Percentiles rank a stretch among this genome's conserved stretches.
These are phyloP conservation scores for Frankliniella intonsa DNA, from an alignment of 2,888 invertebrate species.

Conservation along the genomic window DNA sequence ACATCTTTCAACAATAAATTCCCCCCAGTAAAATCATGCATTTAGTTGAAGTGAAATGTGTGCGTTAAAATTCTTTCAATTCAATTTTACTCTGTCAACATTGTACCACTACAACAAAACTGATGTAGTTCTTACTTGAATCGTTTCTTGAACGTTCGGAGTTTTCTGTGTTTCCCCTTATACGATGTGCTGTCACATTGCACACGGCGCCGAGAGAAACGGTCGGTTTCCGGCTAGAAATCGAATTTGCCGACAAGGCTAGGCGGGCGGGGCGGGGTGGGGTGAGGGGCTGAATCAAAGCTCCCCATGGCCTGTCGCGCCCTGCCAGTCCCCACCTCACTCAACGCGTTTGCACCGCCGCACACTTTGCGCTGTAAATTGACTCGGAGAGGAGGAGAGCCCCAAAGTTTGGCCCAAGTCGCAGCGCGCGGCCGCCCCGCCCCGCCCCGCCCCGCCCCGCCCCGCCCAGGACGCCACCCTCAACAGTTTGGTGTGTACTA, in stretches of 20 bases:
- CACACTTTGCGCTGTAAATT: slow-evolving; percentile 7
- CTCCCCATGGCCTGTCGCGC: neutral
- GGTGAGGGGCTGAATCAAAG: neutral
- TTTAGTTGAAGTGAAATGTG: no score
- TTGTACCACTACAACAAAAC: no score
- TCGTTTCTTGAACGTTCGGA: neutral
- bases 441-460: neutral
- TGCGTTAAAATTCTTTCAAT: no score
- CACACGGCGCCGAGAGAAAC: no score
- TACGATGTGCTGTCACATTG: no score
- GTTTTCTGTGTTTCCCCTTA: neutral
- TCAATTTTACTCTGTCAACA: no score
- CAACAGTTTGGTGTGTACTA: neutral
- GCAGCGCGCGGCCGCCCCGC: neutral
- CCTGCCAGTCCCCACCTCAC: neutral
- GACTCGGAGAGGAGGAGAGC: slow-evolving; percentile 4
- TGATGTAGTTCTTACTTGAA: no score
- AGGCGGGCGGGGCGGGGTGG: neutral
- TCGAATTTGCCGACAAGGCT: neutral
- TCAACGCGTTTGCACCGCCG: neutral
- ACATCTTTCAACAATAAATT: no score
- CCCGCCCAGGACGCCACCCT: neutral
- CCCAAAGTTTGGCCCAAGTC: neutral
- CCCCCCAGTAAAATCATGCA: no score
- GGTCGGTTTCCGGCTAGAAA: neutral